Evolutionary conservation across 2,888 invertebrate genomes (phyloP), one percentile per base, ranked within the genome.

Genomic region (Teleiodes luculella): DNA sequence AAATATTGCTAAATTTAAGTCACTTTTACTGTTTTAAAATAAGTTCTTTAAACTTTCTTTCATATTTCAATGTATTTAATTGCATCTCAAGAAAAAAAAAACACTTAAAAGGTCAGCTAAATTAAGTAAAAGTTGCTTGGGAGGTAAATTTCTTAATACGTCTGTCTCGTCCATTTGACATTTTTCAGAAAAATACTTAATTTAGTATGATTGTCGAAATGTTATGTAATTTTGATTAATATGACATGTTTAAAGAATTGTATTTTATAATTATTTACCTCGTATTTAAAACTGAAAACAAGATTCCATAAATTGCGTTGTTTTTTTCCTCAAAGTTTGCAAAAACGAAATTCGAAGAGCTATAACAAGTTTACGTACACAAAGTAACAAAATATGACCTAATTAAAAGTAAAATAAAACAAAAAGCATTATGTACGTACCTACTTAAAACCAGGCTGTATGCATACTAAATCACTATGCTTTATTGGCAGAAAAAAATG

Each of bases 401-500:
- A 41, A 41, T 20, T 20, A 33, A 33, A 33, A 33, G n/a, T 11
- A 11, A 8, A 11, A 11, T 8, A 5, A 6, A 33, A 2, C 10
- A 11, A 24, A 43, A 43, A 24, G n/a, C n/a, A n/a, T n/a, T n/a
- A n/a, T n/a, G n/a, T n/a, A n/a, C n/a, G n/a, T 4, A 24, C 13
- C 20, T 43, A 10, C 28, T 3, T n/a, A 6, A 28, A 28, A 28
- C 28, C n/a, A 28, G 37, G 36, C 37, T 37, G 37, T 7, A 49
- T 14, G 35, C 20, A 49, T 14, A 48, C 20, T 28, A 49, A 49
- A 49, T 36, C 31, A 28, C 28, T 37, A 11, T 49, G 49, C 49
- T 37, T 47, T 49, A 49, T 48, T 24, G 48, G 11, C 35, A 49
- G 49, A 49, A 37, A 49, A 49, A 37, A 48, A 48, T 49, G 49